Evolutionary conservation across 1,140 invertebrate species (phyloP).

Genomic region (Eciton burchellii): DNA sequence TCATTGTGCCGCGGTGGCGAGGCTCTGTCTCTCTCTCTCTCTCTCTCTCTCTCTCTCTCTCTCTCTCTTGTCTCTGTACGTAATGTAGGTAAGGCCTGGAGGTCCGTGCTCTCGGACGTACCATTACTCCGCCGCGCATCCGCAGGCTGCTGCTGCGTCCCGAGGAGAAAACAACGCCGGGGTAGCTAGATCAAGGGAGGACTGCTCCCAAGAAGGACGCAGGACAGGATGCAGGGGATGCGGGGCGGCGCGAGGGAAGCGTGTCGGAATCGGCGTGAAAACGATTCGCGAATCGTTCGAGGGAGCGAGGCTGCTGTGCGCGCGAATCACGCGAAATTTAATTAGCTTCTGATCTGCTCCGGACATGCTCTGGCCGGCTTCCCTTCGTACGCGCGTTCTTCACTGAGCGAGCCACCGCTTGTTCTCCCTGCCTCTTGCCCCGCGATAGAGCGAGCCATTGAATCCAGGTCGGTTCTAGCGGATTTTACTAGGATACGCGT

Average conservation of each 20-base stretch:
- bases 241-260: slow-evolving; percentile 6
- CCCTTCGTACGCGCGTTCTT: slow-evolving; percentile 39
- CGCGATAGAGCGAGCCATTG: too few relatives aligned
- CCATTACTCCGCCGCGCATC: slow-evolving; percentile 57
- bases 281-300: slow-evolving; percentile 30
- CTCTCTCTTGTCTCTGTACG: slow-evolving; percentile 73
- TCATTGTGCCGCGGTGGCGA: slow-evolving; percentile 76
- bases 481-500: too few relatives aligned
- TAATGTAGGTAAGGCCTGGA: slow-evolving; percentile 73
- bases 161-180: slow-evolving; percentile 13
- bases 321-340: slow-evolving; percentile 48
- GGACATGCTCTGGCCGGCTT: slow-evolving; percentile 32
- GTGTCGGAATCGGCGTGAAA: slow-evolving; percentile 48
- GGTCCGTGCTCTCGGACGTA: slow-evolving; percentile 69
- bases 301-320: neutral
- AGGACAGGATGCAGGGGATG: neutral
- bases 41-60: slow-evolving; percentile 16
- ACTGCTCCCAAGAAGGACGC: neutral
- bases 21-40: slow-evolving; percentile 50
- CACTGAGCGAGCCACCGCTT: slow-evolving; percentile 31
- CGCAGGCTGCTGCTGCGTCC: slow-evolving; percentile 19
- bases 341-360: slow-evolving; percentile 63
- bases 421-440: neutral
- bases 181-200: neutral
- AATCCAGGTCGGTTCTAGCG: too few relatives aligned